Evolutionary conservation across 2,888 invertebrate genomes (phyloP), one percentile per base, ranked within the genome.

Genomic region (Rhagium mordax): DNA sequence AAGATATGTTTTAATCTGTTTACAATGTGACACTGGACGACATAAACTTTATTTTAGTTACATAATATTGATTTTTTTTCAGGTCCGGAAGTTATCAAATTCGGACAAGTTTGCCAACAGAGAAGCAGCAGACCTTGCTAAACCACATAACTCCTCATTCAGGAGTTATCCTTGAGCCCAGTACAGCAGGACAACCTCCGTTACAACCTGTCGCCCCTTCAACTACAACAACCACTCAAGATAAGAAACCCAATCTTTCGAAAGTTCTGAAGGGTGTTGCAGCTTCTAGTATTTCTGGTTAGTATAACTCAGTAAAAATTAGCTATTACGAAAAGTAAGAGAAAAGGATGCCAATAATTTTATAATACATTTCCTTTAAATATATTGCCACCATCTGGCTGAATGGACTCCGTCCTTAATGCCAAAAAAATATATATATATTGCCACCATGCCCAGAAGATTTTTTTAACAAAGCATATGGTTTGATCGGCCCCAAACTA

Each of bases 41-140:
- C 13, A 13, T 10, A 3, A 41, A 66, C 13, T 18, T 13, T 10
- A 13, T 15, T 41, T 59, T 24, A 16, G 61, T 16, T 33, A n/a
- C n/a, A n/a, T n/a, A n/a, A n/a, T n/a, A n/a, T n/a, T n/a, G n/a
- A n/a, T n/a, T n/a, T 24, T 48, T 10, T 76, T 82, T 84, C 88
- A 92, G 92, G 88, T 92, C 92, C 51, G 92, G 92, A 53, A 91
- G 92, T 76, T 92, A 92, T 85, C 91, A 92, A 81, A 89, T 90
- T 78, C 83, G 86, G 27, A 81, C 87, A 15, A 88, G 87, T 80
- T 89, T 91, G 84, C 90, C 91, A 55, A 89, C 91, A 5, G 86
- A 87, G 73, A 87, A 87, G 75, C 88, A 88, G 77, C 87, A 88
- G 75, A 85, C 85, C 27, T 81, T 88, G 10, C 80, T 87, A 71